Conservation (phyloP, 1,140 invertebrate genomes). For the Drosophila nikananu region DNA sequence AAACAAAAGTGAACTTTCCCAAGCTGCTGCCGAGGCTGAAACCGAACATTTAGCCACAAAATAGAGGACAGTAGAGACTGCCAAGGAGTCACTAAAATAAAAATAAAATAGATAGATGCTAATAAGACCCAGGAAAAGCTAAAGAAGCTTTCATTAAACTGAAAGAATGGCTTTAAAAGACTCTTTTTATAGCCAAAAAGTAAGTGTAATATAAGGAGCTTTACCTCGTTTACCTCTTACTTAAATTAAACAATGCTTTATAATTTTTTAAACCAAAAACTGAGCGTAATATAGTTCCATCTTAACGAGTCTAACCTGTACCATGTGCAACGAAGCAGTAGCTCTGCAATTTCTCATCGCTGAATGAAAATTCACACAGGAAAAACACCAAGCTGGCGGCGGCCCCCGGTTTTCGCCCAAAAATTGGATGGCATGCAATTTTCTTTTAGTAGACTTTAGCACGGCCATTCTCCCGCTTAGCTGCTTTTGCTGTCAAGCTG, state of each 20-base stretch:
- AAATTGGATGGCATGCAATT: conserved; percentile 67
- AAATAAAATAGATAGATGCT: no score
- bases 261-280: no score
- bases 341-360: conserved; percentile 23
- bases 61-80: background rate
- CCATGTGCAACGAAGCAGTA: conserved; percentile 19
- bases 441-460: conserved; percentile 48
- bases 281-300: background rate
- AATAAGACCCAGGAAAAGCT: no score
- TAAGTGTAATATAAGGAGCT: no score
- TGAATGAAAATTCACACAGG: conserved; percentile 33
- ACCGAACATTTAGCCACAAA: conserved; percentile 27
- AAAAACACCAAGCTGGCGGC: conserved; percentile 30
- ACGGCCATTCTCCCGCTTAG: conserved; percentile 40
- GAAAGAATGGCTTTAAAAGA: no score
- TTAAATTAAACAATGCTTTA: no score
- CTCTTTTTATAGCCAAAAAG: no score
- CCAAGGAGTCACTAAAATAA: background rate
- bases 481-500: conserved; percentile 41
- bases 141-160: no score
- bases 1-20: conserved; percentile 53
- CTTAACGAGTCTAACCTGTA: background rate
- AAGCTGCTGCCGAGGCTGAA: conserved; percentile 9
- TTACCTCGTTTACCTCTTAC: no score
- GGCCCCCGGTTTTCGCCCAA: conserved; percentile 6